Evolutionary conservation across 2,113 vertebrate species (phyloP), one percentile per base, ranked within the genome.

Genomic region (Seriola aureovittata): DNA sequence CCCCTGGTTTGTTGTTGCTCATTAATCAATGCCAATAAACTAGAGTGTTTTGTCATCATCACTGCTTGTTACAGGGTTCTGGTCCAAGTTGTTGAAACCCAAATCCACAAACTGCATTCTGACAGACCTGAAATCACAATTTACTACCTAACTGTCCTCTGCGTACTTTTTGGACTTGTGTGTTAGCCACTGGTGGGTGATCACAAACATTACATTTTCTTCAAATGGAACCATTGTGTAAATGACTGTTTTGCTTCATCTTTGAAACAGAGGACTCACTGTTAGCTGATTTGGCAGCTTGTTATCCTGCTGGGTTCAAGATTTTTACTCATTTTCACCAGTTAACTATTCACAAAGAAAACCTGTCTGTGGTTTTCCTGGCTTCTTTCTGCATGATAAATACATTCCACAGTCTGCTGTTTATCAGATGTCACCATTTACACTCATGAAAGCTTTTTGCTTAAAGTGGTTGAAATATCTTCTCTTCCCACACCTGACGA

Each of bases 21-120:
- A 80, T 91, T 85, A 81, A 86, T 88, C 82, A 89, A 12, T 66
- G 62, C 3, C 82, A 78, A 74, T 77, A 71, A 80, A 65, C 17
- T 40, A 38, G 16, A 89, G 72, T 57, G 77, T 66, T 65, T 85
- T 73, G 80, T 82, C 75, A 87, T 89, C 42, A 66, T 73, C 50
- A n/a, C 42, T 55, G 19, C 14, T 3, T 19, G 36, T 78, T 54
- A 75, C 12, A 4, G 32, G 44, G 74, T 63, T 86, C 42, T 57
- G 76, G 58, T 42, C 13, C 3, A 36, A 64, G 50, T 65, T 17
- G 10, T 7, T 46, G 55, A 42, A 65, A 73, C 2, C 70, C 52
- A 72, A 79, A 81, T 8, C 57, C 32, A 54, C 69, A 62, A 62
- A 79, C 7, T 44, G 23, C 12, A 16, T 50, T 77, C 23, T 29